Conservation (phyloP, 2,113 vertebrate species). For the Apodemus sylvaticus region DNA sequence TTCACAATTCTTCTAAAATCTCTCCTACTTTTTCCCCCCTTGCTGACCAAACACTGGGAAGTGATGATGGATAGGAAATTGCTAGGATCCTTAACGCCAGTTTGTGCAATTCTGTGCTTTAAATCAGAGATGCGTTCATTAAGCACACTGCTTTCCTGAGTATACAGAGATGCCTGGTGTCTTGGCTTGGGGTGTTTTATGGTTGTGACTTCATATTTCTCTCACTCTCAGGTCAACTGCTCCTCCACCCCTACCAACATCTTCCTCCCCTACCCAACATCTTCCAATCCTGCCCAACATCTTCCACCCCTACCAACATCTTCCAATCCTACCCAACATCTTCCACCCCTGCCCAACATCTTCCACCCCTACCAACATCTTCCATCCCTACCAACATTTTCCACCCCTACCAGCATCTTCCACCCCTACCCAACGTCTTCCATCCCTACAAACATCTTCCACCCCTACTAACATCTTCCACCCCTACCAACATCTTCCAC, state of each 20-base stretch:
- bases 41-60: constrained; percentile 22
- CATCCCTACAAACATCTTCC: too few species aligned
- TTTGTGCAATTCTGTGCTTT: background rate
- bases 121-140: background rate
- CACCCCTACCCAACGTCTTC: too few species aligned
- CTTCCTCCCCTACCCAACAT: too few species aligned
- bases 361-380: too few species aligned
- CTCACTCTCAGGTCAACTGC: background rate
- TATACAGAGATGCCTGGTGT: background rate
- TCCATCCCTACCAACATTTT: too few species aligned
- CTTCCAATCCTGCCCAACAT: background rate
- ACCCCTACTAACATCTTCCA: too few species aligned
- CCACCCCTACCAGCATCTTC: background rate
- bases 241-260: too few species aligned
- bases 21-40: background rate
- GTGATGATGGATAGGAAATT: background rate
- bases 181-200: background rate
- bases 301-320: too few species aligned
- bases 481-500: too few species aligned
- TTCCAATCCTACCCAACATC: too few species aligned
- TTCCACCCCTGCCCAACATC: background rate
- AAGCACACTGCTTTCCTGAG: background rate
- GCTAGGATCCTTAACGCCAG: background rate
- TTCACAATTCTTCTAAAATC: constrained; percentile 31
- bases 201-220: background rate